phyloP scores from a whole-genome alignment of 2,797 vertebrate species.

The Oreochromis mossambicus region DNA sequence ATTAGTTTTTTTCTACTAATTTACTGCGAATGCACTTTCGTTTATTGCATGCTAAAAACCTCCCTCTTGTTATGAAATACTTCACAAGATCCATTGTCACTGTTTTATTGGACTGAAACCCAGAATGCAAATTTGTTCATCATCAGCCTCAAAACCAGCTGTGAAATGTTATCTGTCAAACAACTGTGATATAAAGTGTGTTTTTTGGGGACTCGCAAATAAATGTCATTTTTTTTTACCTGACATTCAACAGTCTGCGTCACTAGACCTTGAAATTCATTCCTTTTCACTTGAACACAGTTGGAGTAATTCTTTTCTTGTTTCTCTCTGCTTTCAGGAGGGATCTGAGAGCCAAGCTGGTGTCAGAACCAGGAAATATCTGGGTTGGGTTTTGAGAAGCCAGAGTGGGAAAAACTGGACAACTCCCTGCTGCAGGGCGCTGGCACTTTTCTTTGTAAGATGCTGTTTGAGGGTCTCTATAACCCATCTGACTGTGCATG shows the following conservation, averaged over 20 bases:
- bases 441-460: conserved; percentile 23
- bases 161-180: conserved; percentile 50
- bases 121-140: not conserved
- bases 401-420: conserved; percentile 50
- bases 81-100: not conserved
- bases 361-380: conserved; percentile 72
- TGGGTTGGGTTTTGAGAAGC: conserved; percentile 53
- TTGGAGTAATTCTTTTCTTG: conserved; percentile 48
- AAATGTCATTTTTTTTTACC: not conserved
- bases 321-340: conserved; percentile 28
- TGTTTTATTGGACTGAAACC: not conserved
- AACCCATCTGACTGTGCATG: not conserved
- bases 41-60: not conserved
- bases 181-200: conserved; percentile 29
- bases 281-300: conserved; percentile 38
- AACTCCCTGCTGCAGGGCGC: conserved; percentile 49
- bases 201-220: conserved; percentile 40
- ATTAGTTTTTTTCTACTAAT: not conserved
- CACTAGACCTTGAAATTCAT: conserved; percentile 46
- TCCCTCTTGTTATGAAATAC: not conserved
- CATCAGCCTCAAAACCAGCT: conserved; percentile 31
- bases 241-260: conserved; percentile 33
- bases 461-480: conserved; percentile 8
- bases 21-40: not conserved
- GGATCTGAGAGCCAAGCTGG: conserved; percentile 43